phyloP scores from a whole-genome alignment of 2,113 vertebrate genomes.

The Pedionomus torquatus region DNA sequence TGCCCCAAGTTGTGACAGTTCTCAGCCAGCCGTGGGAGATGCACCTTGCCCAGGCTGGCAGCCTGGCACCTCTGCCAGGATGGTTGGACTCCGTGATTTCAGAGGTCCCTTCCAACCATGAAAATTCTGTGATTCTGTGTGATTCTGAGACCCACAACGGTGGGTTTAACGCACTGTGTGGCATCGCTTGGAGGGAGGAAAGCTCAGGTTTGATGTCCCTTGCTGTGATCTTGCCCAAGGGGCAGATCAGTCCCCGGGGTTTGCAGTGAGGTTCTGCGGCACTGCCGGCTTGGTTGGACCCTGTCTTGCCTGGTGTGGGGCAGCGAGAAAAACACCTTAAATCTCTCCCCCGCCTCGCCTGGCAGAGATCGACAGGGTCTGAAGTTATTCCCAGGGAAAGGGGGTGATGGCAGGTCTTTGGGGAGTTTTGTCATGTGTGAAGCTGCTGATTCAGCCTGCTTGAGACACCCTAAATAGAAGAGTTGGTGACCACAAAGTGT shows the following conservation, averaged over 20 bases:
- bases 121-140: too few relatives aligned
- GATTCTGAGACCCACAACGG: too few relatives aligned
- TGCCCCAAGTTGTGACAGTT: neutral
- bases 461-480: neutral
- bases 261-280: neutral
- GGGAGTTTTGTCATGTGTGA: neutral
- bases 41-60: neutral
- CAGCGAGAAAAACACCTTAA: neutral
- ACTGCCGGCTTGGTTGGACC: neutral
- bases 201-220: neutral
- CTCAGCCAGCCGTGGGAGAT: neutral
- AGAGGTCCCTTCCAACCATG: too few relatives aligned
- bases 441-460: neutral
- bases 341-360: rapidly evolving
- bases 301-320: rapidly evolving
- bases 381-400: neutral
- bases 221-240: neutral
- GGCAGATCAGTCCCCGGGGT: rapidly evolving
- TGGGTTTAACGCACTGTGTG: neutral
- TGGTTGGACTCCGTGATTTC: too few relatives aligned
- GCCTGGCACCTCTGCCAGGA: neutral
- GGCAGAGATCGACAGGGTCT: rapidly evolving
- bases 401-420: neutral
- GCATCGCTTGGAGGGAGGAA: neutral
- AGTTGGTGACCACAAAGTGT: neutral